A percentile compares a stretch with the other conserved stretches of the same genome.
These are phyloP conservation scores for Athetis lepigone DNA, from an alignment of 2,888 invertebrate species.

Conservation along the genomic window DNA sequence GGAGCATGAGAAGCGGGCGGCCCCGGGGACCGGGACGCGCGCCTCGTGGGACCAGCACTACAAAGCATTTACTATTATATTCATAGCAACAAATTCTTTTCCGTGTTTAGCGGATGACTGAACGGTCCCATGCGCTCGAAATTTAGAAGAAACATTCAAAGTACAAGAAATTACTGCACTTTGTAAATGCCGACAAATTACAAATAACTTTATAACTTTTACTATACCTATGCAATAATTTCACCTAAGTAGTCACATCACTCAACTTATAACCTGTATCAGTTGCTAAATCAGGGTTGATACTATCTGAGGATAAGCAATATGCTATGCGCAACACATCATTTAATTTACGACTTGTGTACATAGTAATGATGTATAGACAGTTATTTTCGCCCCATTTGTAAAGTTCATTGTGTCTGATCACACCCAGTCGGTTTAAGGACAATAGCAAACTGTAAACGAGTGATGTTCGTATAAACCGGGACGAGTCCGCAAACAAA, in stretches of 20 bases:
- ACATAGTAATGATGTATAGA: constrained; percentile 82
- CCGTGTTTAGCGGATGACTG: constrained; percentile 77
- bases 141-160: constrained; percentile 39
- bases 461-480: constrained; percentile 78
- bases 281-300: constrained; percentile 17
- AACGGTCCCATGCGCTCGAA: constrained; percentile 75
- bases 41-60: constrained; percentile 77
- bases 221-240: constrained; percentile 11
- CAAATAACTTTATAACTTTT: constrained; percentile 10
- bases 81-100: constrained; percentile 75
- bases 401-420: constrained; percentile 82
- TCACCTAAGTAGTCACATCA: constrained; percentile 20
- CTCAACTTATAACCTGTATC: constrained; percentile 26
- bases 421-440: constrained; percentile 87
- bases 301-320: constrained; percentile 31
- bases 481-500: constrained; percentile 87
- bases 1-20: constrained; percentile 86
- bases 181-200: constrained; percentile 33
- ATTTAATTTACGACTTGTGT: constrained; percentile 85
- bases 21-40: constrained; percentile 66
- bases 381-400: constrained; percentile 85
- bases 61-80: constrained; percentile 73
- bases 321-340: constrained; percentile 48
- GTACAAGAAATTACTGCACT: constrained; percentile 9
- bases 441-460: constrained; percentile 84